phyloP scores from a whole-genome alignment of 2,888 invertebrate genomes.

The Acholoe squamosa region DNA sequence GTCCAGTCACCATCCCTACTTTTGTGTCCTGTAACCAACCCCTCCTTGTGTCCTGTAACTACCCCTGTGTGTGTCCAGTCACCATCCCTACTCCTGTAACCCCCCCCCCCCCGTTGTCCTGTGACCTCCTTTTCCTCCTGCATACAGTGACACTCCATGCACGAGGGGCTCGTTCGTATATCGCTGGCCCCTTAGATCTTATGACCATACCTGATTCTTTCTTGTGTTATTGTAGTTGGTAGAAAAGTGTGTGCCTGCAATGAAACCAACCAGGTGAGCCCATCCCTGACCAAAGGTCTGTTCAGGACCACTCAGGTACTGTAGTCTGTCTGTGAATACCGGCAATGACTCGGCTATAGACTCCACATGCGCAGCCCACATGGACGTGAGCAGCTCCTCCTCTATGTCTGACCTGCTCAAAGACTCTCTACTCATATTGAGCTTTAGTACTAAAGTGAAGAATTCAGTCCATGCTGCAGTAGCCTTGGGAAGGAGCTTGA shows the following conservation, averaged over 20 bases:
- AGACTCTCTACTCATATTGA: neutral
- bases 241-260: conserved; percentile 62
- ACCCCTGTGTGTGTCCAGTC: too few relatives aligned
- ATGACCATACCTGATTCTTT: neutral
- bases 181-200: too few relatives aligned
- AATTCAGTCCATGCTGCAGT: conserved; percentile 43
- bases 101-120: too few relatives aligned
- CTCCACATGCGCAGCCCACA: conserved; percentile 62
- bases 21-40: too few relatives aligned
- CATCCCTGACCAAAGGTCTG: conserved; percentile 63
- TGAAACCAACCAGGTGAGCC: conserved; percentile 63
- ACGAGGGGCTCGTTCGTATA: too few relatives aligned
- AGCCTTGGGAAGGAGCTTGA: neutral
- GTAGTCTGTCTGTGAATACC: neutral
- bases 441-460: conserved; percentile 28
- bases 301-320: conserved; percentile 53
- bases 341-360: conserved; percentile 49
- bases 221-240: conserved; percentile 61
- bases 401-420: neutral
- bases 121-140: too few relatives aligned
- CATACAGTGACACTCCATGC: too few relatives aligned
- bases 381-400: conserved; percentile 21
- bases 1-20: too few relatives aligned
- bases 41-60: too few relatives aligned
- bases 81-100: too few relatives aligned